Evolutionary conservation across 2,113 vertebrate genomes (phyloP).

Genomic region (Protobothrops flavoviridis): DNA sequence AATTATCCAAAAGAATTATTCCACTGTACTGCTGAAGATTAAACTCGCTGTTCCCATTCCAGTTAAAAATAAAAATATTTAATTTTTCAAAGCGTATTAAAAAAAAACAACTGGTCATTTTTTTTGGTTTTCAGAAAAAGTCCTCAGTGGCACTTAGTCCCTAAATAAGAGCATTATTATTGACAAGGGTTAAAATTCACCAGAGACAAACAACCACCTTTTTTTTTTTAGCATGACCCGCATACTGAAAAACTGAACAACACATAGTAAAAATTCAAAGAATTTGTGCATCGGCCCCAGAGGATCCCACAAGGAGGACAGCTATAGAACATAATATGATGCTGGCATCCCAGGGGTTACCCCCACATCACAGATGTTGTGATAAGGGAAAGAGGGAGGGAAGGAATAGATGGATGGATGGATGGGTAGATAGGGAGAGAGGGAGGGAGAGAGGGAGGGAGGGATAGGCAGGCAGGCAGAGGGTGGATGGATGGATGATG

Average conservation of each 20-base stretch:
- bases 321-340: not conserved
- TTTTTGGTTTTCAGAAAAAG: not conserved
- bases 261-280: not conserved
- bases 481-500: not conserved
- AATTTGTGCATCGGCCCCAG: not conserved
- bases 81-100: not conserved
- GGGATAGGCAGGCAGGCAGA: no score
- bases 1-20: not conserved
- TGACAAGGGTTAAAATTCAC: not conserved
- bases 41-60: not conserved
- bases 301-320: not conserved
- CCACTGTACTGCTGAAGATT: not conserved
- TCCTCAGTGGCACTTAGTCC: no score
- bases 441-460: no score
- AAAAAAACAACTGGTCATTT: not conserved
- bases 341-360: not conserved
- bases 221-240: not conserved
- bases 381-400: not conserved
- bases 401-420: no score
- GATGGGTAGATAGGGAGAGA: no score
- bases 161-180: not conserved
- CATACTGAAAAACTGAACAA: not conserved
- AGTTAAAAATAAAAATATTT: not conserved
- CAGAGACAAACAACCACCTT: not conserved
- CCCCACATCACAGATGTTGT: not conserved